Base-by-base conservation (phyloP, 1,140 invertebrate genomes). In the Leptopilina clavipes region DNA sequence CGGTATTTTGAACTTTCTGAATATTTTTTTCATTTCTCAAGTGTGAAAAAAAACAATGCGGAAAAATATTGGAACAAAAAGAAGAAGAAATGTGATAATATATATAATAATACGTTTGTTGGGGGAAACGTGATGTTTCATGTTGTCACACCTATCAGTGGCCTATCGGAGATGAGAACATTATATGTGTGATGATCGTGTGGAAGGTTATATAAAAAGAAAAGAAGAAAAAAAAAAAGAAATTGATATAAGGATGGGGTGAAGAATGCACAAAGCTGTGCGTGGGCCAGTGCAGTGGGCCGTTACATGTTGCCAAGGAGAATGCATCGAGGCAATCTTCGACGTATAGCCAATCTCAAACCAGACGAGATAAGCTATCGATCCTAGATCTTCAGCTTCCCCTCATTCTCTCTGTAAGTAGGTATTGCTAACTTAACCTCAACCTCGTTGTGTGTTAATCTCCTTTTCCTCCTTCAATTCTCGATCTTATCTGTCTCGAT, bases 281-380 rank as follows among this genome's bases (percentile, higher is more conserved):
- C 70, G 70, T 71, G 70, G 70, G 70, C 44, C 70, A 70, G 11
- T 70, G 10, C 70, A 44, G 40, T 71, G 70, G 70, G 70, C 14
- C 17, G 40, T 43, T 37, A 71, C 70, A 71, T 44, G 70, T 37
- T 40, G n/a, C 44, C 7, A 48, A 40, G 44, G n/a, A 48, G 44
- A 48, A 48, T 48, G 17, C 40, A 71, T n/a, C 70, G 70, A 44
- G n/a, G 40, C 70, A 48, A 48, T 48, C 44, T 48, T 48, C 44
- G 44, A 48, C 44, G 44, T 48, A 48, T 73, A 73, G 18, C 73
- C 44, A 48, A 25, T 12, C 12, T 45, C 72, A 25, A 40, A 74
- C 12, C 17, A 12, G 43, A n/a, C 40, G 22, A 48, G 73, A 54
- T 54, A 54, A 52, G 40, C 73, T 75, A 70, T 75, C 70, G 73